Evolutionary conservation across 2,797 vertebrate species (phyloP), one percentile per base, ranked within the genome.

Genomic region (Helicolenus hilgendorfi): DNA sequence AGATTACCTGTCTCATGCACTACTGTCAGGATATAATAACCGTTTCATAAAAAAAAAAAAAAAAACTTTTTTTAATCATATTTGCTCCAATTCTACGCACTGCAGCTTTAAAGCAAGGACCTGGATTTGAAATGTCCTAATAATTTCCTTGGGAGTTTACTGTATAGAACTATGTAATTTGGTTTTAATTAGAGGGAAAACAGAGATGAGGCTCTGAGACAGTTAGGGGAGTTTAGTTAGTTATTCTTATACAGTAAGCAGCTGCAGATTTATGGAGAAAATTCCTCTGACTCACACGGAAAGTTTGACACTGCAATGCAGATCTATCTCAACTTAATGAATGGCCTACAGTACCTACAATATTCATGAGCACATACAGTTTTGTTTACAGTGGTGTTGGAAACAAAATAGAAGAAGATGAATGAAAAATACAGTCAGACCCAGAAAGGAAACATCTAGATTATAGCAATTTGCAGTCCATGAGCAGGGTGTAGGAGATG

Each of bases 291-390:
- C 62, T 73, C 27, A n/a, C 38, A 53, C 4, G 7, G n/a, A 53
- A 73, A 63, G 59, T 71, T 31, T 76, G 72, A 76, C 62, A 72
- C 81, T 74, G 79, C 89, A 74, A 62, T 90, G 79, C 79, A 85
- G 85, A 77, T 62, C 56, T 33, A 27, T 7, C 20, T 68, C 7
- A 24, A 7, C 14, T 70, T 82, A 76, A 85, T 60, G 62, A 63
- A 83, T 81, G 65, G 75, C 76, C 72, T n/a, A 53, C 29, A 65
- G 76, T 35, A 53, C 14, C 31, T 72, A 29, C n/a, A 62, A 62
- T 62, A 83, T 71, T 83, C 68, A 80, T 59, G 65, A 71, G 64
- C 29, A 71, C 74, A 62, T 20, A 38, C 26, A 18, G 65, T 58
- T 70, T 60, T 36, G 58, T 76, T 58, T 74, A 67, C 33, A 63